Evolutionary conservation across 2,888 invertebrate species (phyloP).

Genomic region (Arenicola marina): DNA sequence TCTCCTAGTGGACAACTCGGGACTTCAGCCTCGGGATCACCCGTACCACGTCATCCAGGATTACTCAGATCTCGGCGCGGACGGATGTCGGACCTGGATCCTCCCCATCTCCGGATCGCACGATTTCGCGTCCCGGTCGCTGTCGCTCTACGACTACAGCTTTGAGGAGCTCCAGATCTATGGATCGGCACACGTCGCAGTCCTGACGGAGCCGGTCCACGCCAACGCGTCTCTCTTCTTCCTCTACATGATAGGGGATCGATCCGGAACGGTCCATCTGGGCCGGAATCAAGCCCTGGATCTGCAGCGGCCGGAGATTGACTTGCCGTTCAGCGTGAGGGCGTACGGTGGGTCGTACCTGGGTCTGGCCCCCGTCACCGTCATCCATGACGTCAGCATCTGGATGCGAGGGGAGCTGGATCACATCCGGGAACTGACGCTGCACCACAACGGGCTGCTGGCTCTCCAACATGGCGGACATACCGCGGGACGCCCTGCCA

Average conservation of each 20-base stretch:
- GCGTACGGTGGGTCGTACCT: slow-evolving; percentile 38
- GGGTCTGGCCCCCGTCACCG: slow-evolving; percentile 41
- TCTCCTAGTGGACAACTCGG: slow-evolving; percentile 40
- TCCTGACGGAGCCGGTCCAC: slow-evolving; percentile 35
- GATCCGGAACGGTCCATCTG: slow-evolving; percentile 46
- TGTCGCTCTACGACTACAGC: slow-evolving; percentile 33
- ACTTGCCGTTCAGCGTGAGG: slow-evolving; percentile 41
- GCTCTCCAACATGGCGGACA: slow-evolving; percentile 37
- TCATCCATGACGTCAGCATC: slow-evolving; percentile 43
- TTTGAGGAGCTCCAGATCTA: slow-evolving; percentile 43
- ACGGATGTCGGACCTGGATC: slow-evolving; percentile 44
- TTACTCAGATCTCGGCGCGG: slow-evolving; percentile 34
- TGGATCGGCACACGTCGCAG: slow-evolving; percentile 40
- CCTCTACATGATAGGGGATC: slow-evolving; percentile 47
- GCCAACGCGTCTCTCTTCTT: slow-evolving; percentile 37
- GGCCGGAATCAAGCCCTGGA: slow-evolving; percentile 37
- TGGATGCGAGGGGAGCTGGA: slow-evolving; percentile 44
- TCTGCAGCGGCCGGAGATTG: slow-evolving; percentile 38
- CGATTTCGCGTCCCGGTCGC: slow-evolving; percentile 32
- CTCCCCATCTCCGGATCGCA: slow-evolving; percentile 38
- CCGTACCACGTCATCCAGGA: slow-evolving; percentile 34
- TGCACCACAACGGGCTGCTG: slow-evolving; percentile 40
- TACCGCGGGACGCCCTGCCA: slow-evolving; percentile 20
- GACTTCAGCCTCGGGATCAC: slow-evolving; percentile 31
- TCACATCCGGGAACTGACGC: slow-evolving; percentile 39